Evolutionary conservation across 2,888 invertebrate genomes (phyloP).

Genomic region (Archips xylosteana): DNA sequence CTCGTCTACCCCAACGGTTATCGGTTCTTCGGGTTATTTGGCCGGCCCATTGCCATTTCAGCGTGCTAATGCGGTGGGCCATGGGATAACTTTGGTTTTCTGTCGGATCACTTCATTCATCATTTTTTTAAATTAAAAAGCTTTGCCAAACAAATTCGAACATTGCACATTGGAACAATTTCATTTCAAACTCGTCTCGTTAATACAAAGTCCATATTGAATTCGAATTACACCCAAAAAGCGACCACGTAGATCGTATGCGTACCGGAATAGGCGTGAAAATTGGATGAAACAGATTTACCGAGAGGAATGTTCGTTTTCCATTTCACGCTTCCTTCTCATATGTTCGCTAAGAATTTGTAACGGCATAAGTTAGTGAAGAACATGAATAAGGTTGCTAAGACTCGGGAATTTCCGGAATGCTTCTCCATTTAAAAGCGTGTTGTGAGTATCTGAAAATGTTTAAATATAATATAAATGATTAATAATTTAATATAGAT

Average conservation of each 20-base stretch:
- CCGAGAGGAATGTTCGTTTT: background rate
- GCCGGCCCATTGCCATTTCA: no score
- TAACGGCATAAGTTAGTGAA: slow-evolving; percentile 48
- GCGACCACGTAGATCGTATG: slow-evolving; percentile 6
- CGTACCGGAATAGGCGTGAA: slow-evolving; percentile 24
- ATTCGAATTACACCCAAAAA: slow-evolving; percentile 45
- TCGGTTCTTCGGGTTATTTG: no score
- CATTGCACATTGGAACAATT: background rate
- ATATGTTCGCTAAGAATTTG: slow-evolving; percentile 51
- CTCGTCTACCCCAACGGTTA: no score
- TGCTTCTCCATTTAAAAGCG: background rate
- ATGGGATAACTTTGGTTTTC: no score
- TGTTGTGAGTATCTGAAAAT: background rate
- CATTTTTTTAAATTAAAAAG: no score
- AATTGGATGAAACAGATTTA: background rate
- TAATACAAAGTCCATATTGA: slow-evolving; percentile 7
- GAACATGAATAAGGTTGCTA: background rate
- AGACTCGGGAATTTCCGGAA: background rate
- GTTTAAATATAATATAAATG: no score
- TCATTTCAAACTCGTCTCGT: background rate
- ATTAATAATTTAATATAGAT: no score
- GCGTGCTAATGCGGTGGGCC: no score
- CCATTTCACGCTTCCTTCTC: background rate
- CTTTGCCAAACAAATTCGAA: background rate
- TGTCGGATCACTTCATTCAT: no score